Conservation (phyloP, 2,797 vertebrate genomes). For the Alauda arvensis region DNA sequence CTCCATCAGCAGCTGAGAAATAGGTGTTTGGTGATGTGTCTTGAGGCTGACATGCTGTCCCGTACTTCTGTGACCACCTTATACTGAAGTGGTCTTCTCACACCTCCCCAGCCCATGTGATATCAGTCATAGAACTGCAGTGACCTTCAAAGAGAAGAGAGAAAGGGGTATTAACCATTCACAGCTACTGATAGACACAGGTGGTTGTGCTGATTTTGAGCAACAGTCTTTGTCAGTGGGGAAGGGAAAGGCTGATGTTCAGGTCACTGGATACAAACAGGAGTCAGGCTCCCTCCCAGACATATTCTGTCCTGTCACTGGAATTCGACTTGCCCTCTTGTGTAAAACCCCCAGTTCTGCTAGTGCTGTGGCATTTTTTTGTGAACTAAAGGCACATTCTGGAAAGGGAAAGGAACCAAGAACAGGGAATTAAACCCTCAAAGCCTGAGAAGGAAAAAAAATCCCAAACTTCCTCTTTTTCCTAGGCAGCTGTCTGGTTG, state of each 20-base stretch:
- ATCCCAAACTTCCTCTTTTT: not conserved
- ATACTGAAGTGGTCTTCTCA: not conserved
- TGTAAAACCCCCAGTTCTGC: not conserved
- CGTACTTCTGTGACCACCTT: not conserved
- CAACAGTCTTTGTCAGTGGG: not conserved
- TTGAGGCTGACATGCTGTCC: not conserved
- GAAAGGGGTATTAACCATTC: not conserved
- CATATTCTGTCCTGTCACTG: not conserved
- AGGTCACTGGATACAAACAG: not conserved
- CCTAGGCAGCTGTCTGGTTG: not conserved
- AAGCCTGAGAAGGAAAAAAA: not conserved
- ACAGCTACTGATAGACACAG: not conserved
- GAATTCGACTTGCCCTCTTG: not conserved
- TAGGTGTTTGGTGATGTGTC: not conserved
- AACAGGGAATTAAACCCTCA: not conserved
- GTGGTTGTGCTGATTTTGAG: not conserved
- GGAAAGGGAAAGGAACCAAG: not conserved
- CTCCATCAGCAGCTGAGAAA: not conserved
- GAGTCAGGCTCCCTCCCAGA: not conserved
- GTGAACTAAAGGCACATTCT: not conserved
- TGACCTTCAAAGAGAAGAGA: not conserved
- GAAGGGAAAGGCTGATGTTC: not conserved
- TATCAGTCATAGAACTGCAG: not conserved
- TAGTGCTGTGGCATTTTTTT: not conserved
- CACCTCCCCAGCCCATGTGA: accelerated